A percentile compares a stretch with the other conserved stretches of the same genome.
phyloP scores from a whole-genome alignment of 2,888 invertebrate genomes.

The Tiphia femorata region DNA sequence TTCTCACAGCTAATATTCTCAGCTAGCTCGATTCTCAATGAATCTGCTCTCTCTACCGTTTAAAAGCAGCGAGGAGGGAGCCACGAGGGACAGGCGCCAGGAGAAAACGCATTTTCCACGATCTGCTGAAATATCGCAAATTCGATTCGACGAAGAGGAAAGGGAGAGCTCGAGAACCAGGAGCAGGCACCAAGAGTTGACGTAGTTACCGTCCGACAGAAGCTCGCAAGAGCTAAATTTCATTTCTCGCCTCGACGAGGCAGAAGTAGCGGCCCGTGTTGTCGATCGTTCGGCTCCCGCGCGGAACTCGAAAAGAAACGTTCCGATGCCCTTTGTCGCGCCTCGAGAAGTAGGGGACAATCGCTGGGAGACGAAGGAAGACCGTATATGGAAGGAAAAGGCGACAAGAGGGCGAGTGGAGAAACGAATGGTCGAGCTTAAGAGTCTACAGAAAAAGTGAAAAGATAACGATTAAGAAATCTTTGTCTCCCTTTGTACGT shows the following conservation, averaged over 20 bases:
- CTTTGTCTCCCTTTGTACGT: too few relatives aligned
- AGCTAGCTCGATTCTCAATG: too few relatives aligned
- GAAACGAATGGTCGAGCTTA: too few relatives aligned
- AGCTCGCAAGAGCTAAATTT: slow-evolving; percentile 11
- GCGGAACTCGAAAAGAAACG: too few relatives aligned
- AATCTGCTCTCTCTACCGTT: too few relatives aligned
- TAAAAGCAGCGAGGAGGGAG: neutral
- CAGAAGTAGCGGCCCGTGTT: slow-evolving; percentile 8
- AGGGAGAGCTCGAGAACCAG: neutral
- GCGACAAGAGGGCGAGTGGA: neutral
- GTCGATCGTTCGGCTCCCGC: too few relatives aligned
- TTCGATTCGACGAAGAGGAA: slow-evolving; percentile 12
- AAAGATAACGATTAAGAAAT: too few relatives aligned
- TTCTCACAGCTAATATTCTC: too few relatives aligned
- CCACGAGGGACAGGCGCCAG: slow-evolving; percentile 14
- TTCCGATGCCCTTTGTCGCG: neutral
- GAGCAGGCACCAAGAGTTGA: slow-evolving; percentile 8
- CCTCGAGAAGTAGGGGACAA: neutral
- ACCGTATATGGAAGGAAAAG: neutral
- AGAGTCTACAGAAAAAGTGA: too few relatives aligned
- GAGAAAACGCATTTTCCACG: slow-evolving; percentile 28
- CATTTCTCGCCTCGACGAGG: slow-evolving; percentile 15
- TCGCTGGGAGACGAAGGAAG: neutral
- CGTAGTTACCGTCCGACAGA: neutral
- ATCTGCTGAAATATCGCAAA: slow-evolving; percentile 33